A percentile compares a stretch with the other conserved stretches of the same genome.
Evolutionary conservation across 2,888 invertebrate genomes (phyloP).

Genomic region (Dasypolia templi): DNA sequence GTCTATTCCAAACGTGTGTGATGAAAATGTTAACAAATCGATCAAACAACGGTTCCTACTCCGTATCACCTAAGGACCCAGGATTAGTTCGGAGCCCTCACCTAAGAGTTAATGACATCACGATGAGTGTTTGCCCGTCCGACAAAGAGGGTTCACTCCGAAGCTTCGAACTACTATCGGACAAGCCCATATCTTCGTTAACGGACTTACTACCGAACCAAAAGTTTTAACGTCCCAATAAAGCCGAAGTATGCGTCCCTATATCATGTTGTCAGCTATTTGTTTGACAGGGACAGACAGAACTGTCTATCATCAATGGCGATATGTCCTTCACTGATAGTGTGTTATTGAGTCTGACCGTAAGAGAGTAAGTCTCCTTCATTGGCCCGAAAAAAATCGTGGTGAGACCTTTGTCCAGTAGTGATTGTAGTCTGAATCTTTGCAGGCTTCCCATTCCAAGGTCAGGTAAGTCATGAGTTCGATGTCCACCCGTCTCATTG

Average conservation of each 20-base stretch:
- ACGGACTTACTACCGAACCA: no score
- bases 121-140: neutral
- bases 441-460: neutral
- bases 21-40: neutral
- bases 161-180: neutral
- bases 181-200: neutral
- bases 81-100: neutral
- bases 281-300: no score
- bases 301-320: no score
- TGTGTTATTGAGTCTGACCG: no score
- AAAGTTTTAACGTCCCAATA: no score
- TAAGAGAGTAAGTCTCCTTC: no score
- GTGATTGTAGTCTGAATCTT: neutral
- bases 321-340: no score
- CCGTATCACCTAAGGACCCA: neutral
- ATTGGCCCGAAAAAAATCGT: neutral
- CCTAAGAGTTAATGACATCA: neutral
- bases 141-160: neutral
- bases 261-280: no score
- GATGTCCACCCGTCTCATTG: neutral
- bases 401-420: no score
- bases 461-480: neutral
- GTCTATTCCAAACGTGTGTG: neutral
- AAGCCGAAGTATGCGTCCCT: no score
- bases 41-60: no score